Evolutionary conservation across 2,888 invertebrate genomes (phyloP).

Genomic region (Elgonia sp.): DNA sequence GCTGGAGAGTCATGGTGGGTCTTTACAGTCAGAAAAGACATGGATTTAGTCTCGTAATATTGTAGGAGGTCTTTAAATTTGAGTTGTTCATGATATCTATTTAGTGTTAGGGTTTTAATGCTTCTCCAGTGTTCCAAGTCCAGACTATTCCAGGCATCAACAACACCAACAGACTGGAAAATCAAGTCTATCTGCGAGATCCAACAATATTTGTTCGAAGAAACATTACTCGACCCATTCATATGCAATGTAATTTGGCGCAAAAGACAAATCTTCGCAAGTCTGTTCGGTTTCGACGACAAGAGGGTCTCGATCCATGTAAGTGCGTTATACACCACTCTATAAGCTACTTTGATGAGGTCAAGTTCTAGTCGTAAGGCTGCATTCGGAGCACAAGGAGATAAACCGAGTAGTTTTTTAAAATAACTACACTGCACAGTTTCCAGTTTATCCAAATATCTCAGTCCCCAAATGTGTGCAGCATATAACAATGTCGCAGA

Average conservation of each 20-base stretch:
- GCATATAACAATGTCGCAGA: conserved; percentile 1
- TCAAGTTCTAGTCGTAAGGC: conserved; percentile 22
- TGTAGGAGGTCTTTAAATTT: conserved; percentile 18
- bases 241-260: conserved; percentile 7
- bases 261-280: conserved; percentile 22
- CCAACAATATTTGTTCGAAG: conserved; percentile 10
- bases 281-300: conserved; percentile 4
- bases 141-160: not conserved
- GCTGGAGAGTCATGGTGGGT: conserved; percentile 11
- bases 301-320: conserved; percentile 19
- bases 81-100: conserved; percentile 17
- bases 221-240: not conserved
- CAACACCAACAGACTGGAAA: not conserved
- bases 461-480: conserved; percentile 15
- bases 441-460: conserved; percentile 22
- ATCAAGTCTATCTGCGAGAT: conserved; percentile 19
- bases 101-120: conserved; percentile 10
- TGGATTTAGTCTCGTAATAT: not conserved
- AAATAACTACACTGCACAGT: conserved; percentile 11
- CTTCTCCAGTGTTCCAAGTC: conserved; percentile 15
- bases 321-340: conserved; percentile 18
- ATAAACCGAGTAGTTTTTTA: conserved; percentile 24
- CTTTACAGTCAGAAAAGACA: conserved; percentile 3
- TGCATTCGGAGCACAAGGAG: conserved; percentile 14
- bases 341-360: not conserved